Percentiles rank a stretch among this genome's conserved stretches.
Evolutionary conservation across 2,113 vertebrate genomes (phyloP).

Genomic region (Oxygymnocypris stewartii): DNA sequence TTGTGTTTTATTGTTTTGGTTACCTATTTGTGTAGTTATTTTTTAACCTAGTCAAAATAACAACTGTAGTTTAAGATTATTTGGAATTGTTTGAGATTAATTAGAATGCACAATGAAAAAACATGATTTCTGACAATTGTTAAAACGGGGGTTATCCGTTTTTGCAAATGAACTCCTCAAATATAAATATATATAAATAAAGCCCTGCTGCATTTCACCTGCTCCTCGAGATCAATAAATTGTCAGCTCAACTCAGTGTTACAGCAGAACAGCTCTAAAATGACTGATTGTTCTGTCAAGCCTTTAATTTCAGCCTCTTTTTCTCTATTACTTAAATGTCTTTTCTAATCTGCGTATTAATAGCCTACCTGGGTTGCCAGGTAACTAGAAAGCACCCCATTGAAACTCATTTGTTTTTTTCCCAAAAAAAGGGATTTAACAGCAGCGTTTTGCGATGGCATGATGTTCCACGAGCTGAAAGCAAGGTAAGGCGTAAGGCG

Average conservation of each 20-base stretch:
- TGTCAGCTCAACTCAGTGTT: background rate
- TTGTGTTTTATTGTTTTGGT: no score
- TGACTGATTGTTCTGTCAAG: slow-evolving; percentile 1
- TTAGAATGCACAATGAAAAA: no score
- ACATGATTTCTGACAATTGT: no score
- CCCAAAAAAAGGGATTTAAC: background rate
- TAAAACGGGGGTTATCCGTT: no score
- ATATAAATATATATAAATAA: background rate
- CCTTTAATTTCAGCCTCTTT: slow-evolving; percentile 8
- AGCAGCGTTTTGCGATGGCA: slow-evolving; percentile 5
- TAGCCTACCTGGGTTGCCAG: slow-evolving; percentile 31
- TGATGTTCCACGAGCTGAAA: background rate
- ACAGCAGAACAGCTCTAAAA: background rate
- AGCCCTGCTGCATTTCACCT: slow-evolving; percentile 46
- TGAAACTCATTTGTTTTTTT: background rate
- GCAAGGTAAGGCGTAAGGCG: background rate
- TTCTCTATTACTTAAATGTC: slow-evolving; percentile 14
- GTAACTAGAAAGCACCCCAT: slow-evolving; percentile 16
- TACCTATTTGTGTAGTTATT: no score
- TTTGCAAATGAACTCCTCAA: no score
- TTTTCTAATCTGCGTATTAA: slow-evolving; percentile 24
- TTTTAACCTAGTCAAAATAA: no score
- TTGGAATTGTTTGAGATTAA: no score
- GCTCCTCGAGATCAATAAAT: background rate
- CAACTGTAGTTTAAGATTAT: no score